Percentiles rank a stretch among this genome's conserved stretches.
Evolutionary conservation across 2,113 vertebrate species (phyloP).

Genomic region (Gopherus flavomarginatus): DNA sequence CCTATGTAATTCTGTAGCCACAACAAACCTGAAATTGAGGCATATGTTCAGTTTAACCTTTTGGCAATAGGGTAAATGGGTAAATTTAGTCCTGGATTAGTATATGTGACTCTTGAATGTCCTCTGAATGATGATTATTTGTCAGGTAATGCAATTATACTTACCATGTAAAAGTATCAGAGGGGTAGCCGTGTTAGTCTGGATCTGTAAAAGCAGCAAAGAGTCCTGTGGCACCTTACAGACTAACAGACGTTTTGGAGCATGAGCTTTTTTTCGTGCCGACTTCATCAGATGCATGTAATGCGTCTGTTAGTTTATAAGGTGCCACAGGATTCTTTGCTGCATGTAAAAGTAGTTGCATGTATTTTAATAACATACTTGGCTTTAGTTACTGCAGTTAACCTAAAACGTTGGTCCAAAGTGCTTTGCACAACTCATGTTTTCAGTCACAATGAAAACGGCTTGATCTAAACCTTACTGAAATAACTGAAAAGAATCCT

Average conservation of each 20-base stretch:
- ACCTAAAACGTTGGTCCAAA: not conserved
- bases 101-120: slow-evolving; percentile 33
- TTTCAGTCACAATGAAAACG: not conserved
- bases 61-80: slow-evolving; percentile 24
- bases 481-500: not conserved
- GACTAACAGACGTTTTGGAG: too few species aligned
- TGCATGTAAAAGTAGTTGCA: not conserved
- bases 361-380: not conserved
- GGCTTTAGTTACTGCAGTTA: not conserved
- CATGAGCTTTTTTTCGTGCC: too few species aligned
- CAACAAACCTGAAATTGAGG: not conserved
- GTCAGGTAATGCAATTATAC: slow-evolving; percentile 44
- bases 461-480: not conserved
- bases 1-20: slow-evolving; percentile 25
- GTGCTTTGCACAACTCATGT: not conserved
- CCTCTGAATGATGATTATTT: slow-evolving; percentile 57
- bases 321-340: too few species aligned
- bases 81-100: slow-evolving; percentile 62
- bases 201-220: too few species aligned
- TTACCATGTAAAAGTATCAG: not conserved
- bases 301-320: too few species aligned
- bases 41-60: slow-evolving; percentile 14
- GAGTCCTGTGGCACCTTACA: too few species aligned
- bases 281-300: too few species aligned
- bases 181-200: too few species aligned